phyloP scores from a whole-genome alignment of 2,888 invertebrate species.

The Heteromurus nitidus region DNA sequence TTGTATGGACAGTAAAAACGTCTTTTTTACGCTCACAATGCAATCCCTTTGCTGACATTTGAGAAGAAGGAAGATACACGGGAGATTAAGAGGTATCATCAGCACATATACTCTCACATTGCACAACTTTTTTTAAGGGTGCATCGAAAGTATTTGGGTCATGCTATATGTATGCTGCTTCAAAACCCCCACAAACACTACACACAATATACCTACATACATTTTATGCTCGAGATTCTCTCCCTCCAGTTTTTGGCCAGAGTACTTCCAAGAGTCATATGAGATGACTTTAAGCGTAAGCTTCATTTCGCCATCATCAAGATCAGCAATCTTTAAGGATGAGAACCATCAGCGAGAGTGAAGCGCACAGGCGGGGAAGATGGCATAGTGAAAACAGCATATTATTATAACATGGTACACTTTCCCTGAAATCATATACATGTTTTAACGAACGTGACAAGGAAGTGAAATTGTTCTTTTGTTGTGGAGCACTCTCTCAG shows the following conservation, averaged over 20 bases:
- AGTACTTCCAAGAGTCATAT: constrained; percentile 17
- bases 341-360: not conserved
- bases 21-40: too few species aligned
- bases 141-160: constrained; percentile 42
- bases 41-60: constrained; percentile 17
- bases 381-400: not conserved
- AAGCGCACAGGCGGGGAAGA: not conserved
- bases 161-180: constrained; percentile 29
- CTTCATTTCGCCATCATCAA: constrained; percentile 45
- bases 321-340: constrained; percentile 4
- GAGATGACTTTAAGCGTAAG: constrained; percentile 52
- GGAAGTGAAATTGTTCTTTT: constrained; percentile 49
- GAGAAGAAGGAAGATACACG: constrained; percentile 17
- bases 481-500: constrained; percentile 46
- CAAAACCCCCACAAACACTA: not conserved
- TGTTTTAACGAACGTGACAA: constrained; percentile 64
- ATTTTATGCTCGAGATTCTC: constrained; percentile 11
- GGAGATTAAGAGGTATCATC: constrained; percentile 50
- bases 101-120: constrained; percentile 44
- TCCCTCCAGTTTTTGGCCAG: not conserved
- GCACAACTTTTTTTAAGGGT: constrained; percentile 13
- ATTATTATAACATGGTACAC: constrained; percentile 12
- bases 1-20: not conserved
- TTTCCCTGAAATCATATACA: constrained; percentile 63
- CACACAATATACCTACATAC: constrained; percentile 9